A percentile compares a stretch with the other conserved stretches of the same genome.
phyloP scores from a whole-genome alignment of 2,797 vertebrate genomes.

The Malurus splendens region DNA sequence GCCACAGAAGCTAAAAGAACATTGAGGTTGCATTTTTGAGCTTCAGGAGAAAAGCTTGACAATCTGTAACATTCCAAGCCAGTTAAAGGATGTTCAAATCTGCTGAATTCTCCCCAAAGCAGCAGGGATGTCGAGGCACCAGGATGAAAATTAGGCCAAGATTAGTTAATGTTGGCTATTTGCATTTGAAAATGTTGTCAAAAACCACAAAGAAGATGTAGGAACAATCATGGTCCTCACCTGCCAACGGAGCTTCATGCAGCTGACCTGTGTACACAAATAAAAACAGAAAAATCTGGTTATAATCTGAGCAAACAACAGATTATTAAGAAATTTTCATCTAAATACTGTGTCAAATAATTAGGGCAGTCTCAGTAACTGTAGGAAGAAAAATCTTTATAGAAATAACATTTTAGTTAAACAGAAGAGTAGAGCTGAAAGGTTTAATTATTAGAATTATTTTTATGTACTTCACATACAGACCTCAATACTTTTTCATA shows the following conservation, averaged over 20 bases:
- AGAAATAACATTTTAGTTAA: neutral
- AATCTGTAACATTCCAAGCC: neutral
- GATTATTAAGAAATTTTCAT: neutral
- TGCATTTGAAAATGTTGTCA: neutral
- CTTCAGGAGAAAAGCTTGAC: neutral
- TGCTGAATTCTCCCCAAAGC: neutral
- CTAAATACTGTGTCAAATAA: neutral
- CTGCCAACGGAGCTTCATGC: neutral
- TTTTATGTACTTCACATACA: neutral
- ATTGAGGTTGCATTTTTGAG: neutral
- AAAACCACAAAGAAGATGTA: neutral
- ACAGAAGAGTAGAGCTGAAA: neutral
- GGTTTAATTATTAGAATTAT: neutral
- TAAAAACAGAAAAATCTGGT: neutral
- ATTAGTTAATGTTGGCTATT: neutral
- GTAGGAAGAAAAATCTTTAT: neutral
- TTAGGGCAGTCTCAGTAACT: neutral
- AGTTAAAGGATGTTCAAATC: neutral
- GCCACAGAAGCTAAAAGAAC: neutral
- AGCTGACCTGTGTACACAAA: neutral
- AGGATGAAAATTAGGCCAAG: neutral
- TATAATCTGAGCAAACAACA: conserved; percentile 8
- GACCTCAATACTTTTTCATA: neutral
- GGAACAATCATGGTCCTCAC: neutral
- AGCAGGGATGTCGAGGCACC: neutral